Evolutionary conservation across 2,113 vertebrate genomes (phyloP).

Genomic region (Gila orcuttii): DNA sequence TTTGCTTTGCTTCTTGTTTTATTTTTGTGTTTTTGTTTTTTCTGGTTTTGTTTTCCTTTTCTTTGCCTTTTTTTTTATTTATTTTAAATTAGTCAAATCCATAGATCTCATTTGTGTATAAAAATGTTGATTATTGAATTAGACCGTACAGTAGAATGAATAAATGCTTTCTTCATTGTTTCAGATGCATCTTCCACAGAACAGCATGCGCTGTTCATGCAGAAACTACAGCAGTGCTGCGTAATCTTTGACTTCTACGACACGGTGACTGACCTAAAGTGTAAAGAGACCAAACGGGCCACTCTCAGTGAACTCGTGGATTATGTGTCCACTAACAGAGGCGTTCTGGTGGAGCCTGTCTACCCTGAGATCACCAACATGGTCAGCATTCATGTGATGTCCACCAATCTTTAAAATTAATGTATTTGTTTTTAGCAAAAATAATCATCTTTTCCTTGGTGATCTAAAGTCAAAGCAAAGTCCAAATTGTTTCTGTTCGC

Average conservation of each 20-base stretch:
- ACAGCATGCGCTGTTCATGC: conserved; percentile 93
- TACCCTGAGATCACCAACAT: conserved; percentile 97
- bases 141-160: not conserved
- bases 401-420: not conserved
- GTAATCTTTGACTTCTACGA: conserved; percentile 96
- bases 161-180: conserved; percentile 46
- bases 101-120: not conserved
- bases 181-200: conserved; percentile 91
- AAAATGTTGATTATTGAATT: not conserved
- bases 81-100: not conserved
- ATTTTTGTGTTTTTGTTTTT: too few species aligned
- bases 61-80: not conserved
- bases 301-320: conserved; percentile 95
- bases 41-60: not conserved
- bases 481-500: conserved; percentile 59
- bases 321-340: conserved; percentile 95
- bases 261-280: conserved; percentile 94
- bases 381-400: conserved; percentile 77
- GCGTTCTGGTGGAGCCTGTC: conserved; percentile 90
- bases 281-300: conserved; percentile 98
- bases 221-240: conserved; percentile 97
- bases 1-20: not conserved
- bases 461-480: not conserved
- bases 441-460: not conserved
- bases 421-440: not conserved